Percentiles rank a stretch among this genome's conserved stretches.
These are phyloP conservation scores for Hemitrygon akajei DNA, from an alignment of 2,797 vertebrate species.

Conservation along the genomic window DNA sequence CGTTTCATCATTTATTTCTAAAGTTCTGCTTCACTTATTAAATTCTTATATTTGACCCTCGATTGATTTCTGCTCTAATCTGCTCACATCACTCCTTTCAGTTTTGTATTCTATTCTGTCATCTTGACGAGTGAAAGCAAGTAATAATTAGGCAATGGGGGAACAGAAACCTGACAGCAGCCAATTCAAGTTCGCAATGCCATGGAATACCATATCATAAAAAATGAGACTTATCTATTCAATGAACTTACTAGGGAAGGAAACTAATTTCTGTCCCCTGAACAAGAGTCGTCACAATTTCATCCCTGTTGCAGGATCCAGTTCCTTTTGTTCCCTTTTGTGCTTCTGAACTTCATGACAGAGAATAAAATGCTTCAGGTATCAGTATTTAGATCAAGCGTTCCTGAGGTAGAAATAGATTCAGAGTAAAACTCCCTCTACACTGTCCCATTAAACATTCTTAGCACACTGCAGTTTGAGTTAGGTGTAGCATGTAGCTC, in stretches of 20 bases:
- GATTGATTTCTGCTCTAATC: slow-evolving; percentile 33
- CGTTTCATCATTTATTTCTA: slow-evolving; percentile 35
- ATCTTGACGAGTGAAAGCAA: slow-evolving; percentile 20
- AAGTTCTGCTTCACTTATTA: slow-evolving; percentile 36
- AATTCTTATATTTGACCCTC: slow-evolving; percentile 17
- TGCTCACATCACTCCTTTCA: slow-evolving; percentile 22
- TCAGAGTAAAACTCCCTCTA: background rate
- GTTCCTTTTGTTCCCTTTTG: background rate
- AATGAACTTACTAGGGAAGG: background rate
- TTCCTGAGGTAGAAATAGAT: background rate
- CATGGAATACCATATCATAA: slow-evolving; percentile 10
- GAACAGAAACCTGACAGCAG: slow-evolving; percentile 16
- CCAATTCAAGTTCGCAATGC: background rate
- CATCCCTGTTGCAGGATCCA: background rate
- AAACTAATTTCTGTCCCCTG: background rate
- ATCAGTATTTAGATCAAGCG: background rate
- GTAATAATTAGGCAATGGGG: slow-evolving; percentile 30
- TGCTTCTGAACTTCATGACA: background rate
- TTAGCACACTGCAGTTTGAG: background rate
- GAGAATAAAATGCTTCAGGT: slow-evolving; percentile 6
- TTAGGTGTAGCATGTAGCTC: background rate
- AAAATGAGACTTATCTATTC: slow-evolving; percentile 25
- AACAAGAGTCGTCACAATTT: background rate
- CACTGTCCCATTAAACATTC: background rate
- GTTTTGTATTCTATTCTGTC: slow-evolving; percentile 28